Evolutionary conservation across 2,888 invertebrate genomes (phyloP), one percentile per base, ranked within the genome.

Genomic region (Torymus tubicola): DNA sequence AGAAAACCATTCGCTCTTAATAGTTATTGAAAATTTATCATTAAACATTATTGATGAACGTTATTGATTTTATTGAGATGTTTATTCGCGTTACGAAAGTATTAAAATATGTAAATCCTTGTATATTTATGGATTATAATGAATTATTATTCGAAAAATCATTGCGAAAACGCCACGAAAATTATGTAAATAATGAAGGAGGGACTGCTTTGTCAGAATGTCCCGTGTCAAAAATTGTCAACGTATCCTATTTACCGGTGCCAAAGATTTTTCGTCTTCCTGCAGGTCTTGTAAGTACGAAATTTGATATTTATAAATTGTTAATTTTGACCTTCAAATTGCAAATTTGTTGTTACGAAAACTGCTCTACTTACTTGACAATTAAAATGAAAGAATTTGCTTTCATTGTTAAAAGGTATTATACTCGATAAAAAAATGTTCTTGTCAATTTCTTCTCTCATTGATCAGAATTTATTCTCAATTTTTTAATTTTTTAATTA

Each of bases 51-150:
- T 65, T 60, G 70, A 2, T 4, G 24, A 60, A 81, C 74, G 83
- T 81, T 78, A 86, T 84, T 85, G 72, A 84, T 83, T 85, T 86
- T 84, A 86, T 86, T 82, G 69, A 85, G 69, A 86, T 83, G 81
- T 85, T 85, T 85, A 86, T 85, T 80, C 78, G 64, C 82, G 84
- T 85, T 86, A 82, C 64, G 64, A 75, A 81, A 73, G 42, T 72
- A 80, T 80, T 55, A 50, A 70, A 16, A 63, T 50, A 21, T 67
- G 42, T 42, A 5, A 72, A n/a, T 63, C 13, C 3, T 76, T 76
- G 68, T 50, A 72, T 58, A 42, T 80, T 80, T 72, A 58, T 71
- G 42, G 21, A 76, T 76, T 70, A 69, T 52, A n/a, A 52, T 42
- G 55, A 68, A 79, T 53, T 61, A 57, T 50, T 55, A 55, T 50